phyloP scores from a whole-genome alignment of 2,113 vertebrate species.

The Neopipo cinnamomea region DNA sequence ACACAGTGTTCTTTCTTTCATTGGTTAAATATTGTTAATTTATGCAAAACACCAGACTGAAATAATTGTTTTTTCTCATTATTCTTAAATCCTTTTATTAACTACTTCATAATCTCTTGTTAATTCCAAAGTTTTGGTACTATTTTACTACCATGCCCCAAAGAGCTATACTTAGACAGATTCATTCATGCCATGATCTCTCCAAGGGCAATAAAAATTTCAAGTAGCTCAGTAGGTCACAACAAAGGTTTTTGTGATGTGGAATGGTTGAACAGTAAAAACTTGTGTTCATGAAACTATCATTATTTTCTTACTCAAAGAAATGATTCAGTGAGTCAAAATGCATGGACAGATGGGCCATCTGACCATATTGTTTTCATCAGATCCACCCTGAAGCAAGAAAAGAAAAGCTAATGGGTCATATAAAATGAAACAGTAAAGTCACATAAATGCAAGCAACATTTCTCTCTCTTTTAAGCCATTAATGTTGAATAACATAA shows the following conservation, averaged over 20 bases:
- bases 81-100: background rate
- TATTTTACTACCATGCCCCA: background rate
- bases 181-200: background rate
- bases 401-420: background rate
- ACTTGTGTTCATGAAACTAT: background rate
- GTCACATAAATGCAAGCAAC: background rate
- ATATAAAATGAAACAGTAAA: constrained; percentile 8
- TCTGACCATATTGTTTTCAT: background rate
- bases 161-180: background rate
- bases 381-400: background rate
- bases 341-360: background rate
- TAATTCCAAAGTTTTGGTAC: background rate
- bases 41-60: background rate
- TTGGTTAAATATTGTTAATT: background rate
- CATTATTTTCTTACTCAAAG: background rate
- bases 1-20: background rate
- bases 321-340: background rate
- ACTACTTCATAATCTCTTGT: background rate
- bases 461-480: constrained; percentile 3
- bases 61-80: background rate
- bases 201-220: background rate
- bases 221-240: background rate
- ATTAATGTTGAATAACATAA: background rate
- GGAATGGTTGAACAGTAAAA: background rate
- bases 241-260: background rate